Evolutionary conservation across 2,113 vertebrate species (phyloP), one percentile per base, ranked within the genome.

Genomic region (Anser cygnoides): DNA sequence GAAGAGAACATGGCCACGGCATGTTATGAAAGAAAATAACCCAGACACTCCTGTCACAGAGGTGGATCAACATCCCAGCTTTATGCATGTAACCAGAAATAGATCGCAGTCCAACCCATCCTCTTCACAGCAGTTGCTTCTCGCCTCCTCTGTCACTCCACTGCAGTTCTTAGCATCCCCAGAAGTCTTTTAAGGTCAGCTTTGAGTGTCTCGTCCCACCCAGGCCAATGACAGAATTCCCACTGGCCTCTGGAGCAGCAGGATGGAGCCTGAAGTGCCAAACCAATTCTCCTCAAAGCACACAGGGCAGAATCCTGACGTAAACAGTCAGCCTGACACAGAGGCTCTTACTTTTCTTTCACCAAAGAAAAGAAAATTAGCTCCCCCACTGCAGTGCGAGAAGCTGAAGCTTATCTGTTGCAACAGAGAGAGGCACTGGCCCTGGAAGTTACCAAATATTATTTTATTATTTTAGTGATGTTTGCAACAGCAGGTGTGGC

Each of bases 221-320:
- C 19, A 1, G 63, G 74, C 54, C 92, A 89, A 59, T 0, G 0
- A 73, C 41, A 52, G 12, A 49, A 89, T 54, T 89, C 86, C 77
- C 84, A 58, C 50, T 12, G 84, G 81, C 39, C 84, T 75, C 61
- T 3, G 10, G 67, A 90, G 44, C 54, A 91, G 91, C 82, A 77
- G 44, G 73, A 93, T 35, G 62, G 84, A 87, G 58, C 84, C 71
- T 73, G 58, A 75, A 92, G 77, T 62, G 80, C 93, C 90, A 94
- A 87, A 87, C 11, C 37, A 75, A 50, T 87, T 84, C 70, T 82
- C 41, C 57, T 89, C 90, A 59, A 75, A 75, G 66, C 2, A 68
- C 58, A 31, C 52, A 76, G 58, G 80, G 68, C 25, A 0, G 4
- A 92, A 55, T 49, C 44, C 90, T 91, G 83, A 41, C 2, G 19